phyloP scores from a whole-genome alignment of 2,888 invertebrate species.

The Poecilobothrus nobilitatus region DNA sequence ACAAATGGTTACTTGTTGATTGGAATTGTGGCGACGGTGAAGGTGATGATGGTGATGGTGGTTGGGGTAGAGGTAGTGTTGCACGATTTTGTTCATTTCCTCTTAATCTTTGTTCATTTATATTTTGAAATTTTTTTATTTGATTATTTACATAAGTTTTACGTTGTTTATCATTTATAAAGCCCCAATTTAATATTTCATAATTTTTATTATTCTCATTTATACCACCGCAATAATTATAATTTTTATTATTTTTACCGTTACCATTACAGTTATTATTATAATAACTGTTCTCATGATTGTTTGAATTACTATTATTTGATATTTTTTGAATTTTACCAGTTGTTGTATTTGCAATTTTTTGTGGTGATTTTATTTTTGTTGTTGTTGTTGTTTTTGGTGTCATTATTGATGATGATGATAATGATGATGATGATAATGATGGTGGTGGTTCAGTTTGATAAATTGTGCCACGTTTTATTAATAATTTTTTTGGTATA shows the following conservation, averaged over 20 bases:
- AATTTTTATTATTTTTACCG: background rate
- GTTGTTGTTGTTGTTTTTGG: too few species aligned
- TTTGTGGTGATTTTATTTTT: background rate
- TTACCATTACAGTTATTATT: background rate
- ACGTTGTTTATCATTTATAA: background rate
- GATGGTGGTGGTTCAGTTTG: background rate
- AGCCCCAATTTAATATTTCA: background rate
- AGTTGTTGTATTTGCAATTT: background rate
- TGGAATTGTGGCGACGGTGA: too few species aligned
- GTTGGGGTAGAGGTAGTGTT: too few species aligned
- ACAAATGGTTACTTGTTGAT: too few species aligned
- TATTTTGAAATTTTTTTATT: background rate
- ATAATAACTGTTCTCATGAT: background rate
- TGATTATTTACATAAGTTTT: background rate
- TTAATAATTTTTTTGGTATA: constrained; percentile 1
- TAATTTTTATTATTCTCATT: background rate
- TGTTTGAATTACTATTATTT: background rate
- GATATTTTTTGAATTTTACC: background rate
- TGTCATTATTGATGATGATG: too few species aligned
- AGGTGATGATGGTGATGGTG: too few species aligned
- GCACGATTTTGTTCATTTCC: too few species aligned
- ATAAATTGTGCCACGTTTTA: constrained; percentile 1
- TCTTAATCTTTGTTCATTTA: too few species aligned
- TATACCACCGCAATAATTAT: background rate
- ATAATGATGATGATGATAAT: background rate